phyloP scores from a whole-genome alignment of 2,888 invertebrate species.

The Halocaridina rubra region DNA sequence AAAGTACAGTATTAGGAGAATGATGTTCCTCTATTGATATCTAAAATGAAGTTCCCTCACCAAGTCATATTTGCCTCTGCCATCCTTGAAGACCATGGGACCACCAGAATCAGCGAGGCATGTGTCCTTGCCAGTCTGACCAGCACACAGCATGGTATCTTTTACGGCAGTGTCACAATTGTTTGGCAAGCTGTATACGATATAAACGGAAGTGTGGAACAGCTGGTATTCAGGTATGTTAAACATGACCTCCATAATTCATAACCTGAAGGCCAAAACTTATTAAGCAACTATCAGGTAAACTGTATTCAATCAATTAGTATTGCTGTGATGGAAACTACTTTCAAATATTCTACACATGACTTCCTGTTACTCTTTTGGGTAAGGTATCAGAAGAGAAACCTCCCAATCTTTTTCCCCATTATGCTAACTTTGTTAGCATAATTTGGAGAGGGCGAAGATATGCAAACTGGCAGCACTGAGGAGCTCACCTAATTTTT shows the following conservation, averaged over 20 bases:
- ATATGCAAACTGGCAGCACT: conserved; percentile 37
- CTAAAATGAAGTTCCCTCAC: no score
- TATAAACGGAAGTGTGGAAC: not conserved
- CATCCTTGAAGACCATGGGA: conserved; percentile 33
- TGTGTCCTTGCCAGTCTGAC: conserved; percentile 26
- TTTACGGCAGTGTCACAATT: not conserved
- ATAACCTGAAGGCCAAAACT: no score
- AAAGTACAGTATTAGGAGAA: no score
- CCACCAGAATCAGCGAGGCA: conserved; percentile 44
- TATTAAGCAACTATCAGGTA: no score
- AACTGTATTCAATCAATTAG: no score
- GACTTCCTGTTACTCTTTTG: no score
- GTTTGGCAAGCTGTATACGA: not conserved
- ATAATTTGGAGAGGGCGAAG: not conserved
- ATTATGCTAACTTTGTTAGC: conserved; percentile 16
- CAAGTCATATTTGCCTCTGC: conserved; percentile 34
- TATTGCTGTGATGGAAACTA: no score
- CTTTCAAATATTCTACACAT: no score
- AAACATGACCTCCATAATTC: no score
- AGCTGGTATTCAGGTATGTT: no score
- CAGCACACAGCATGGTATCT: conserved; percentile 39
- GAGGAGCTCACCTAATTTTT: not conserved
- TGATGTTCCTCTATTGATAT: no score
- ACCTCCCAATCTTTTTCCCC: conserved; percentile 15
- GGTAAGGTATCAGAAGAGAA: not conserved